A percentile compares a stretch with the other conserved stretches of the same genome.
Conservation (phyloP, 2,888 invertebrate genomes). For the Leptinotarsa juncta region DNA sequence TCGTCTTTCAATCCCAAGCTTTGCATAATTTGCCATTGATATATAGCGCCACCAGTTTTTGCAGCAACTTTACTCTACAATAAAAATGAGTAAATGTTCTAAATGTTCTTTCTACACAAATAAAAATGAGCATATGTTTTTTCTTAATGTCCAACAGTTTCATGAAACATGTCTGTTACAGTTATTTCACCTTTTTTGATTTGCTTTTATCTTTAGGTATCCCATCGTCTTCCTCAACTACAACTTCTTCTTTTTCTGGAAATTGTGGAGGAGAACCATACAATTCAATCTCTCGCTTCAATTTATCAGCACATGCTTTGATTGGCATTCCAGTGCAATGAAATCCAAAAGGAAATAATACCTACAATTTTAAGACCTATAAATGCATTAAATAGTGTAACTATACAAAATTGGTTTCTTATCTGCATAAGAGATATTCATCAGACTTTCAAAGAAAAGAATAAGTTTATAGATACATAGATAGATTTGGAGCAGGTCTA, state of each 20-base stretch:
- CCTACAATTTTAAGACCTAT: conserved; percentile 56
- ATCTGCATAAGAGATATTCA: no score
- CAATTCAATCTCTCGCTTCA: conserved; percentile 90
- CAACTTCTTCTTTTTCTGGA: conserved; percentile 72
- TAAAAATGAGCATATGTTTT: not conserved
- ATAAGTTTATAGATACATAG: no score
- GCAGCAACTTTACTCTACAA: conserved; percentile 92
- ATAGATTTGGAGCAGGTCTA: no score
- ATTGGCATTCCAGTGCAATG: conserved; percentile 99
- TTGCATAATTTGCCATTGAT: conserved; percentile 99
- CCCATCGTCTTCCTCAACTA: conserved; percentile 70
- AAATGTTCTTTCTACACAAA: not conserved
- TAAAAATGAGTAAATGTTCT: conserved; percentile 20
- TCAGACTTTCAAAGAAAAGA: no score
- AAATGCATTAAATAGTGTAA: not conserved
- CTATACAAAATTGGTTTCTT: no score
- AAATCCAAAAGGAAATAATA: conserved; percentile 96
- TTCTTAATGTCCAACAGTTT: no score
- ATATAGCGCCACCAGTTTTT: conserved; percentile 89
- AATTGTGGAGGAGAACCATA: conserved; percentile 95
- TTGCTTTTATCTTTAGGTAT: conserved; percentile 87
- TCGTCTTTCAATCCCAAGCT: conserved; percentile 89
- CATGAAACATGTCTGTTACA: not conserved
- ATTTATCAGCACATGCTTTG: conserved; percentile 97
- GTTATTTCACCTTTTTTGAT: conserved; percentile 79